phyloP scores from a whole-genome alignment of 2,113 vertebrate genomes.

The Psittacula cyanocephala region DNA sequence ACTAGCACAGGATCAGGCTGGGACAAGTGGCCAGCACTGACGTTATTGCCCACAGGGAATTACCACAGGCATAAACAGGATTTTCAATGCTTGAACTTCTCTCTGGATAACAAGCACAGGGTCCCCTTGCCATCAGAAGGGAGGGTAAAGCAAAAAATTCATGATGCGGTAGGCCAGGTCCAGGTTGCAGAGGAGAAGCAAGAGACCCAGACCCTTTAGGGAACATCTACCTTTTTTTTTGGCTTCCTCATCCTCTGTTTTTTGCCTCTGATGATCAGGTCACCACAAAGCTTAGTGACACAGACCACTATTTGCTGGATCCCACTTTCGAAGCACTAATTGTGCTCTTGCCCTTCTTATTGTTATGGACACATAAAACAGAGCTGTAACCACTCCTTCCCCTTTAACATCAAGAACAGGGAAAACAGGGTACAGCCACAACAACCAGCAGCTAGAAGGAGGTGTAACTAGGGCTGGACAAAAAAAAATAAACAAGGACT shows the following conservation, averaged over 20 bases:
- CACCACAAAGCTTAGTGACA: background rate
- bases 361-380: background rate
- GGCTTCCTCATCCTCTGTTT: background rate
- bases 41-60: constrained; percentile 63
- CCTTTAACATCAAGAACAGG: background rate
- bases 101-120: background rate
- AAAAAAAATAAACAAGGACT: background rate
- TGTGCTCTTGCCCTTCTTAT: background rate
- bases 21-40: constrained; percentile 66
- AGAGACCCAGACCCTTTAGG: background rate
- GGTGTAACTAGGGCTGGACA: background rate
- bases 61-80: constrained; percentile 55
- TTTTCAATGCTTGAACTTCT: constrained; percentile 15
- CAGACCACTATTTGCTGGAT: background rate
- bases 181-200: background rate
- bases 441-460: background rate
- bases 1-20: constrained; percentile 61
- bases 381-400: background rate
- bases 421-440: background rate
- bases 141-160: background rate
- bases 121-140: background rate
- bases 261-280: background rate
- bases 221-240: background rate
- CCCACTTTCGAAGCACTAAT: background rate
- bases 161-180: background rate